Conservation (phyloP, 2,113 vertebrate genomes). For the Myrmecobius fasciatus region DNA sequence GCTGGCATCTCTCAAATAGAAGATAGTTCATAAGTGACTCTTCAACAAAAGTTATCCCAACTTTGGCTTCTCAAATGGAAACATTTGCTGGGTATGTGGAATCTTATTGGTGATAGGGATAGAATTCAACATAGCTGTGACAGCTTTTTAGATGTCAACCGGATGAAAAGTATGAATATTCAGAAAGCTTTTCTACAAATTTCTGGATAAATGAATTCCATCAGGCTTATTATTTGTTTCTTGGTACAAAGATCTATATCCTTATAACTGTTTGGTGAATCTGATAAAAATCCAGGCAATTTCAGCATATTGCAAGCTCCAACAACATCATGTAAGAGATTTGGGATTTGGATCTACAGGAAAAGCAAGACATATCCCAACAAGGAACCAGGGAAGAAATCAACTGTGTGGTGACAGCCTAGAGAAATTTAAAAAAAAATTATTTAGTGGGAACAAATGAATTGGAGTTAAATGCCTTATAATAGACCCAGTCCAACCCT, state of each 20-base stretch:
- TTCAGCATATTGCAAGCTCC: not conserved
- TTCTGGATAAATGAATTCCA: not conserved
- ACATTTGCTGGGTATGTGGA: constrained; percentile 35
- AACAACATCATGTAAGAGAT: not conserved
- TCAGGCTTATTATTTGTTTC: not conserved
- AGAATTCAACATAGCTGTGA: constrained; percentile 29
- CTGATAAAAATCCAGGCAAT: not conserved
- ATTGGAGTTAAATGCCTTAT: not conserved
- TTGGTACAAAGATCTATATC: not conserved
- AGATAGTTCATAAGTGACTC: not conserved
- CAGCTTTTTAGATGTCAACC: not conserved
- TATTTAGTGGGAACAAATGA: not conserved
- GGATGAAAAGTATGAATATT: not conserved
- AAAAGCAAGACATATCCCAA: not conserved
- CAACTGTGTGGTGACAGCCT: not conserved
- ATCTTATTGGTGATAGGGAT: constrained; percentile 7
- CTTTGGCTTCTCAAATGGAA: constrained; percentile 13
- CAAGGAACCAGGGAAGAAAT: not conserved
- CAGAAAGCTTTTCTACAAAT: not conserved
- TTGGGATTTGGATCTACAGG: not conserved
- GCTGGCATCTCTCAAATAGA: constrained; percentile 27
- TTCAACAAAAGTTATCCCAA: constrained; percentile 26
- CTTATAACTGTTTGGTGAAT: not conserved
- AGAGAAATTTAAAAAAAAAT: not conserved
- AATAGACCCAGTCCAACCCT: not conserved